These are phyloP conservation scores for Chrysolina oricalcia DNA, from an alignment of 2,888 invertebrate genomes.

Conservation along the genomic window DNA sequence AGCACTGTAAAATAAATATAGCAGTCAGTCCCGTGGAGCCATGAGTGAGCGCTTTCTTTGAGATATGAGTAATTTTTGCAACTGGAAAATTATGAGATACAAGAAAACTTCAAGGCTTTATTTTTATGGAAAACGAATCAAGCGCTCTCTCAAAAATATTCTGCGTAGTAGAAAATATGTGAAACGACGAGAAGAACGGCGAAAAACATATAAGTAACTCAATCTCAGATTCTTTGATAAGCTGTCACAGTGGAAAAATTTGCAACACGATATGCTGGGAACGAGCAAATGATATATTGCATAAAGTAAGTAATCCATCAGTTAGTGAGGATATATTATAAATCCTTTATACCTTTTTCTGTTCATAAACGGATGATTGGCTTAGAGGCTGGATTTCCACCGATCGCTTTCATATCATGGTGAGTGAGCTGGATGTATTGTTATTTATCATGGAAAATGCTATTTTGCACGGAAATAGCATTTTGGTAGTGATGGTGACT, in stretches of 20 bases:
- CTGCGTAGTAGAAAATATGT: too few relatives aligned
- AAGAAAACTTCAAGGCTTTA: too few relatives aligned
- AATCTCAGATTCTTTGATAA: constrained; percentile 9
- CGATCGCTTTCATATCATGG: neutral
- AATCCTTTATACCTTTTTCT: neutral
- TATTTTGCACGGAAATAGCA: neutral
- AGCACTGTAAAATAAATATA: too few relatives aligned
- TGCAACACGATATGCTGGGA: constrained; percentile 17
- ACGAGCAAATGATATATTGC: neutral
- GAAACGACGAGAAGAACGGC: neutral
- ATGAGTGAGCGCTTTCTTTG: too few relatives aligned
- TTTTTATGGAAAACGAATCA: too few relatives aligned
- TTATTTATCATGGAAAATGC: neutral
- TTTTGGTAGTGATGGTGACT: constrained; percentile 11
- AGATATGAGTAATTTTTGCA: too few relatives aligned
- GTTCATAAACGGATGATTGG: constrained; percentile 17
- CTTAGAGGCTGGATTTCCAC: neutral
- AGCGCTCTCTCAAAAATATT: too few relatives aligned
- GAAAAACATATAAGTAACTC: neutral
- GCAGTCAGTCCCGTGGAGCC: too few relatives aligned
- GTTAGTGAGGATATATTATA: neutral
- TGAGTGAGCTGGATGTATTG: constrained; percentile 13
- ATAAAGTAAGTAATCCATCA: constrained; percentile 17
- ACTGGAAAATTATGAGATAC: too few relatives aligned
- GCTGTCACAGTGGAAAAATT: constrained; percentile 9